phyloP scores from a whole-genome alignment of 2,797 vertebrate species.

The Melanotaenia pygmaea region DNA sequence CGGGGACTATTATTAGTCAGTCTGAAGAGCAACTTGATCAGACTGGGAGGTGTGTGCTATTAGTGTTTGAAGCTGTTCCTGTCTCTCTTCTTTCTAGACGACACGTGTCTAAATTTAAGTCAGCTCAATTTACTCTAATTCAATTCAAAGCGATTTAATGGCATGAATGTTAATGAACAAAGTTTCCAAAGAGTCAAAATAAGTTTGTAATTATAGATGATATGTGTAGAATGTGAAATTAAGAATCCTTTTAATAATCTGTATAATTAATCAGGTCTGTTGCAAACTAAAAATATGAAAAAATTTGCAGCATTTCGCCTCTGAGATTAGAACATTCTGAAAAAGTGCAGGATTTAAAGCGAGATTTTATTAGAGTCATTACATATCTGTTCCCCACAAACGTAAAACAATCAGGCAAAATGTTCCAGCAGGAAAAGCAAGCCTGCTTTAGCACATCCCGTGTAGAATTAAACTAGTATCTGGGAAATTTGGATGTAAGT shows the following conservation, averaged over 20 bases:
- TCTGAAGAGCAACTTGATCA: conserved; percentile 31
- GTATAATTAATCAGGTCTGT: background rate
- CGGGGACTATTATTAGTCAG: conserved; percentile 42
- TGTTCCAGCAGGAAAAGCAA: background rate
- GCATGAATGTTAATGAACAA: conserved; percentile 18
- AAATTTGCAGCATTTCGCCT: background rate
- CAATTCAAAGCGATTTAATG: conserved; percentile 13
- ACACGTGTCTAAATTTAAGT: conserved; percentile 26
- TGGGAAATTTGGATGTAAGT: background rate
- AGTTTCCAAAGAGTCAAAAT: conserved; percentile 24
- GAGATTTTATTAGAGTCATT: background rate
- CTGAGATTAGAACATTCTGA: background rate
- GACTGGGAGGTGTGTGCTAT: conserved; percentile 17
- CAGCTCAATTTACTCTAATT: conserved; percentile 28
- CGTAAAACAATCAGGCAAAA: background rate
- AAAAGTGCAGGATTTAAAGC: background rate
- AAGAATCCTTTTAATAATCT: background rate
- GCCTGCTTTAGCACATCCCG: background rate
- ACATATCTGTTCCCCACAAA: background rate
- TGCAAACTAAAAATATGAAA: background rate
- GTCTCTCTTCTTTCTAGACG: conserved; percentile 21
- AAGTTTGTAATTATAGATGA: conserved; percentile 6
- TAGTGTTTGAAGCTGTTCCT: conserved; percentile 14
- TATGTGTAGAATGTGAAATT: background rate
- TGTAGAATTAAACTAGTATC: background rate